phyloP scores from a whole-genome alignment of 2,888 invertebrate genomes.

The Lampropteryx suffumata region DNA sequence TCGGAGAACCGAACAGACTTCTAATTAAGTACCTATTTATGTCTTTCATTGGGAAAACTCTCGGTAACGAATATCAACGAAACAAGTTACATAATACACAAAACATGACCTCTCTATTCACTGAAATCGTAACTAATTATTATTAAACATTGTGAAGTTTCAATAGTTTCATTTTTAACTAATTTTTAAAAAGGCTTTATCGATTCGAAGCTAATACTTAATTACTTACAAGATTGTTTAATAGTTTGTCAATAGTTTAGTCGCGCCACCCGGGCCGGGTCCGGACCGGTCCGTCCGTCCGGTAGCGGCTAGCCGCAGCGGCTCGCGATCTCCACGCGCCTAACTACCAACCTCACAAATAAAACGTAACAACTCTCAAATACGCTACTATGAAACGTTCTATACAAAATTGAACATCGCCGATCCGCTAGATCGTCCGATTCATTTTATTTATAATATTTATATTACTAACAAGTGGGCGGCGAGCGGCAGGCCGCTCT shows the following conservation, averaged over 20 bases:
- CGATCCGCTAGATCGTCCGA: constrained; percentile 74
- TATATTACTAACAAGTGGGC: constrained; percentile 69
- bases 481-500: constrained; percentile 62
- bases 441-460: constrained; percentile 56
- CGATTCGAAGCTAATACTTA: constrained; percentile 82
- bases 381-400: constrained; percentile 81
- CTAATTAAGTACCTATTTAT: constrained; percentile 66
- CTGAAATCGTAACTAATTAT: constrained; percentile 76
- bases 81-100: constrained; percentile 69
- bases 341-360: constrained; percentile 65
- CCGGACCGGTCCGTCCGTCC: constrained; percentile 13
- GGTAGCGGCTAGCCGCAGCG: constrained; percentile 22
- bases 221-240: constrained; percentile 82
- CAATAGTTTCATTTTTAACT: constrained; percentile 77
- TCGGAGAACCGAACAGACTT: constrained; percentile 53
- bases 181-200: constrained; percentile 81
- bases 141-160: constrained; percentile 77
- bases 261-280: constrained; percentile 52
- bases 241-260: constrained; percentile 67
- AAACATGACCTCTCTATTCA: constrained; percentile 71
- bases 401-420: constrained; percentile 82
- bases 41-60: constrained; percentile 78
- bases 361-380: constrained; percentile 79
- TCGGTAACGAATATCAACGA: constrained; percentile 80
- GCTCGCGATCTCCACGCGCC: constrained; percentile 23